Evolutionary conservation across 37 sponge, comb jelly and placozoan genomes (phyloP).

Genomic region (Hexactinellida sp.): DNA sequence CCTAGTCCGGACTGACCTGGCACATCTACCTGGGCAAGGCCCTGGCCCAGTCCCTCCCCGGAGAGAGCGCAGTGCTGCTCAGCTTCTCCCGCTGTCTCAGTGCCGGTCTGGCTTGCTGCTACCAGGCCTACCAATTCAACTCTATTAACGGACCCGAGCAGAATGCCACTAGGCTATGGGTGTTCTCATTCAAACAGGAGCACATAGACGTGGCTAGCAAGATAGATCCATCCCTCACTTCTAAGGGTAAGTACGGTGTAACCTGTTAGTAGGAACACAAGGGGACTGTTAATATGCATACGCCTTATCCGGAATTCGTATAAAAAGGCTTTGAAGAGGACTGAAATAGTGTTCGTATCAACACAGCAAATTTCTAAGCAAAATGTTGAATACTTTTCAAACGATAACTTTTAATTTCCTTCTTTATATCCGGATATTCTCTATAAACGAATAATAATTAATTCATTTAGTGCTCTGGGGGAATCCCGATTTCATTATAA

Average conservation of each 20-base stretch:
- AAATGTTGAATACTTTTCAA: too few relatives aligned
- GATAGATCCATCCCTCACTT: neutral
- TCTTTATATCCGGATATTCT: too few relatives aligned
- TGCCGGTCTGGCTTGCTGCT: slow-evolving; percentile 1
- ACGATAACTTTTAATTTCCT: too few relatives aligned
- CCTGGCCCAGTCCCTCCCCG: neutral
- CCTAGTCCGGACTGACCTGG: neutral
- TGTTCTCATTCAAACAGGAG: neutral
- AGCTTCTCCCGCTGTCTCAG: neutral
- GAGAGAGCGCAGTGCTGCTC: neutral
- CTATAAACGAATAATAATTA: too few relatives aligned
- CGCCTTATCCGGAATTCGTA: too few relatives aligned
- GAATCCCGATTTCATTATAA: too few relatives aligned
- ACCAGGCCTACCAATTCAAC: neutral
- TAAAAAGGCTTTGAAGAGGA: too few relatives aligned
- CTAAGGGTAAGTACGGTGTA: neutral
- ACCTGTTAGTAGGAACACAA: neutral
- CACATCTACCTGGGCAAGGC: neutral
- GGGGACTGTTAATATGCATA: neutral
- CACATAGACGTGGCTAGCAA: neutral
- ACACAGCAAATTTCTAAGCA: too few relatives aligned
- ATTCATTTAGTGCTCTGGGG: too few relatives aligned
- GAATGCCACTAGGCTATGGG: neutral
- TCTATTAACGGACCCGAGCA: neutral
- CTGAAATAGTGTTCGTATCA: too few relatives aligned